Percentiles rank a stretch among this genome's conserved stretches.
Conservation (phyloP, 2,113 vertebrate genomes). For the Eidolon helvum region DNA sequence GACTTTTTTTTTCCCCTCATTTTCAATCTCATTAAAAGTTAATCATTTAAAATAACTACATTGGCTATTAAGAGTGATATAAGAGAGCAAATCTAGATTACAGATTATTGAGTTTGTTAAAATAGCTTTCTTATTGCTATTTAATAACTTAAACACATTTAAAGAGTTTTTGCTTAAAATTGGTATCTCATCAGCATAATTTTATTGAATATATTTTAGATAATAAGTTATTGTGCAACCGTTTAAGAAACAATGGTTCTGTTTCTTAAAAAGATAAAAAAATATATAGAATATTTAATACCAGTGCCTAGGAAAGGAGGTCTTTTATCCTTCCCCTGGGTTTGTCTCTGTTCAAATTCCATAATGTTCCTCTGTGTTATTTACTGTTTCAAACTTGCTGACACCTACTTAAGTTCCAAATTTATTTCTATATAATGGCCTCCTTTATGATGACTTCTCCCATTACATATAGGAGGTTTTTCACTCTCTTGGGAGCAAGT, state of each 20-base stretch:
- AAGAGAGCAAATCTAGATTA: neutral
- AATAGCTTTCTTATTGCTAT: neutral
- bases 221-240: neutral
- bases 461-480: neutral
- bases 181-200: neutral
- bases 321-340: neutral
- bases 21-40: neutral
- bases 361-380: neutral
- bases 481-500: neutral
- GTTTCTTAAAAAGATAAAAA: neutral
- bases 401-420: neutral
- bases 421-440: neutral
- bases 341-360: neutral
- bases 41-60: neutral
- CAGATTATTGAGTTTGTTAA: neutral
- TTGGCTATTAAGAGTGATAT: neutral
- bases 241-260: neutral
- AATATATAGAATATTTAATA: neutral
- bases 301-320: neutral
- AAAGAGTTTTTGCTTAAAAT: neutral
- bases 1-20: neutral
- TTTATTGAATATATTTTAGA: neutral
- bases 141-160: neutral
- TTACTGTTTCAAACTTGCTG: neutral
- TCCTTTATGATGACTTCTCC: neutral